Base-by-base conservation (phyloP, 2,797 vertebrate genomes). In the Diceros bicornis region DNA sequence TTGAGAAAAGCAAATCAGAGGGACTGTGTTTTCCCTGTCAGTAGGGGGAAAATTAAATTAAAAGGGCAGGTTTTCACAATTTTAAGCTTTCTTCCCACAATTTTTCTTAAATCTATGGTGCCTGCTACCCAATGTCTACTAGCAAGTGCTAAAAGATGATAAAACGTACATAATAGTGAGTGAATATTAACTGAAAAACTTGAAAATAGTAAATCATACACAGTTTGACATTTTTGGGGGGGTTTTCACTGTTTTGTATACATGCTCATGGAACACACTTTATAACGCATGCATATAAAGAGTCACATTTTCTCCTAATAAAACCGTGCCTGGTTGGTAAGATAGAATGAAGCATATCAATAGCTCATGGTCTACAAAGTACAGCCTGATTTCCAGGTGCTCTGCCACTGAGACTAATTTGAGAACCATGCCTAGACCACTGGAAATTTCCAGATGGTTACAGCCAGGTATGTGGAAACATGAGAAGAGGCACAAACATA, bases 391-490 rank as follows among this genome's bases (percentile, higher is more conserved):
- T 86, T 59, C 9, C 32, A 74, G 86, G 62, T 85, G 29, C 55
- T 79, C 44, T 0, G 0, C 37, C 72, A 88, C 61, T 72, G 50
- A 82, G 69, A 77, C 57, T 88, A 87, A 90, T 64, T 55, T 62
- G 88, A 95, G 79, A 96, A 79, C 29, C 59, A 59, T 4, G 68
- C 29, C 79, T 83, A 68, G 41, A 72, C 47, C 41, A 52, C 81
- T 66, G 82, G 59, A 79, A 91, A 93, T 68, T 94, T 96, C 82
- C 78, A 79, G n/a, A 61, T 25, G 79, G 74, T 86, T 59, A 77
- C 7, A n/a, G 75, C 59, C 44, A 95, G 91, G 72, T 66, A 89
- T 25, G 57, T 27, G 84, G 91, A 94, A 75, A 89, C 37, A 71
- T 10, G 14, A 88, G 86, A 50, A 90, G 59, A 92, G 59, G 59